phyloP scores from a whole-genome alignment of 2,888 invertebrate genomes.

The Acrobasis repandana region DNA sequence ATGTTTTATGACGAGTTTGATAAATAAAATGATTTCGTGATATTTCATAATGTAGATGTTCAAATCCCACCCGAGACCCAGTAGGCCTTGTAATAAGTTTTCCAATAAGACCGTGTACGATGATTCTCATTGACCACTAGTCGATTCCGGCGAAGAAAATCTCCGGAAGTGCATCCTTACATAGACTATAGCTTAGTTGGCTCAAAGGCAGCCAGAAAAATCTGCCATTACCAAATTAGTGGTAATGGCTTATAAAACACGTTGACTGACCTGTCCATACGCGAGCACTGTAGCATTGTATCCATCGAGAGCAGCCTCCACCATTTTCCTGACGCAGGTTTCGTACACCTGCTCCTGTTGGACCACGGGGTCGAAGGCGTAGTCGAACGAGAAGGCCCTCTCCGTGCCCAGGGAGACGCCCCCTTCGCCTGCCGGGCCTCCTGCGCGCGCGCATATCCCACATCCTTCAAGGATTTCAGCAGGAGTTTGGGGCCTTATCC shows the following conservation, averaged over 20 bases:
- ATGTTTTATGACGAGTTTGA: slow-evolving; percentile 15
- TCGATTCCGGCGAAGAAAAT: no score
- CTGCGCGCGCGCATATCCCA: slow-evolving; percentile 94
- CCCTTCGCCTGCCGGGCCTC: slow-evolving; percentile 94
- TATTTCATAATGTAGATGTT: no score
- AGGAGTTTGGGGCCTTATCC: slow-evolving; percentile 97
- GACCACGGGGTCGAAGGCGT: slow-evolving; percentile 93
- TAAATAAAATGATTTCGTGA: neutral
- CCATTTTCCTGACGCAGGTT: slow-evolving; percentile 91
- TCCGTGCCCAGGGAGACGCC: slow-evolving; percentile 96
- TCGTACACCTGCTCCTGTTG: slow-evolving; percentile 91
- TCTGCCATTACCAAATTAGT: no score
- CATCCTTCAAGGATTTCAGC: slow-evolving; percentile 97
- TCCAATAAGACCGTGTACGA: no score
- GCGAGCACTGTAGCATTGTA: slow-evolving; percentile 99
- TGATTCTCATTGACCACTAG: no score
- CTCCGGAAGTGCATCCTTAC: no score
- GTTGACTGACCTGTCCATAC: slow-evolving; percentile 91
- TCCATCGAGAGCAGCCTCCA: slow-evolving; percentile 96
- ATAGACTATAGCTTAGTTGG: no score
- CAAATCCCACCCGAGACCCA: no score
- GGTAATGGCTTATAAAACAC: neutral
- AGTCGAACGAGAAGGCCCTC: slow-evolving; percentile 98
- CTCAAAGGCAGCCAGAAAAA: no score
- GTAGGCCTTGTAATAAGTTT: no score